Evolutionary conservation across 2,113 vertebrate genomes (phyloP).

Genomic region (Odontophorus gujanensis): DNA sequence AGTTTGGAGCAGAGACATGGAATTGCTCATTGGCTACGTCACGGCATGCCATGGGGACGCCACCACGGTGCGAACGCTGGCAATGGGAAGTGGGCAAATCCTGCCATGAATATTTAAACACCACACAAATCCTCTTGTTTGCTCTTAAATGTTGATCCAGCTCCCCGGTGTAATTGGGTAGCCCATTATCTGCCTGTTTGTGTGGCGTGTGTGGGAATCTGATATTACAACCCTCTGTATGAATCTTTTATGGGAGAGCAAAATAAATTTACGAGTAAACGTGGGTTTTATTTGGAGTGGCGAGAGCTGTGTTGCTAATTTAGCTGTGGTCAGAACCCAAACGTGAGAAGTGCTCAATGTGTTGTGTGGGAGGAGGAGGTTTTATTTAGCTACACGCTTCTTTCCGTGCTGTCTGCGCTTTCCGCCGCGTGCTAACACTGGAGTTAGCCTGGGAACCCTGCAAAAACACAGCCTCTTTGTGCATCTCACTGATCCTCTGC

Average conservation of each 20-base stretch:
- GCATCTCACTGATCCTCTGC: background rate
- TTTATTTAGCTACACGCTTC: conserved; percentile 54
- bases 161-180: conserved; percentile 52
- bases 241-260: conserved; percentile 42
- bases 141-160: conserved; percentile 65
- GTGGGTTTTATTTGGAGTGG: conserved; percentile 44
- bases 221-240: conserved; percentile 15
- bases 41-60: conserved; percentile 9
- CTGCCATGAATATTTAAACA: conserved; percentile 69
- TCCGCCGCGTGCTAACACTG: background rate
- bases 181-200: background rate
- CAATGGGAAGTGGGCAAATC: conserved; percentile 61
- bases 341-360: conserved; percentile 41
- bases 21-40: conserved; percentile 54
- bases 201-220: conserved; percentile 25
- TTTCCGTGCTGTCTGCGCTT: conserved; percentile 19
- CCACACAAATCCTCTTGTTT: conserved; percentile 61
- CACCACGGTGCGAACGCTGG: conserved; percentile 40
- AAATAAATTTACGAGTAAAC: conserved; percentile 45
- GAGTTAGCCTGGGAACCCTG: conserved; percentile 16
- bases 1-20: conserved; percentile 57
- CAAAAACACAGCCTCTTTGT: background rate
- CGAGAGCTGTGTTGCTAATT: conserved; percentile 49
- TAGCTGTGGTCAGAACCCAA: conserved; percentile 49
- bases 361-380: conserved; percentile 59